phyloP scores from a whole-genome alignment of 2,113 vertebrate genomes.

The Tamias sibiricus region DNA sequence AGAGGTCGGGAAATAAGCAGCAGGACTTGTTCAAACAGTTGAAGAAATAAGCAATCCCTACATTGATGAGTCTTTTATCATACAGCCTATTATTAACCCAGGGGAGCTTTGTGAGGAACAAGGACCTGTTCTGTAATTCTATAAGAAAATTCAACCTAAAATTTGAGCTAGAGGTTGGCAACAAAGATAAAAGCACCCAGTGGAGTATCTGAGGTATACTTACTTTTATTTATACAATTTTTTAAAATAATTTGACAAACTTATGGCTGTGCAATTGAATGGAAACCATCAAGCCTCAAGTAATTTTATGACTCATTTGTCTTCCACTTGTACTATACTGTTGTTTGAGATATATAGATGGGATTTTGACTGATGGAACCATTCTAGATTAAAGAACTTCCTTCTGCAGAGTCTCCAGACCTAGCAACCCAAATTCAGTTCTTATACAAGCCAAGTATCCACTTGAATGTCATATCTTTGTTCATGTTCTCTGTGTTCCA shows the following conservation, averaged over 20 bases:
- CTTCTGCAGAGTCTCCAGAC: not conserved
- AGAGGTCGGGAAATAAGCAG: no score
- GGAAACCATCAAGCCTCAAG: not conserved
- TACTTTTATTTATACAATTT: not conserved
- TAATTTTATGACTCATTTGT: not conserved
- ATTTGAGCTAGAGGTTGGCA: conserved; percentile 33
- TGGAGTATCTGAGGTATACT: not conserved
- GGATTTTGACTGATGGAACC: not conserved
- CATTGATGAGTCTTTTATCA: not conserved
- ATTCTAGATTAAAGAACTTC: not conserved
- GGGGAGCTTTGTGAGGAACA: not conserved
- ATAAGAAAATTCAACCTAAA: conserved; percentile 2
- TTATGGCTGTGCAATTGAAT: not conserved
- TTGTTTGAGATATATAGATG: not conserved
- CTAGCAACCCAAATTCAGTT: not conserved
- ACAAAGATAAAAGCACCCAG: not conserved
- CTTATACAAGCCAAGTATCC: not conserved
- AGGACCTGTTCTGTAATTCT: not conserved
- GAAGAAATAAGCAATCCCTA: not conserved
- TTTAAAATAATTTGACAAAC: not conserved
- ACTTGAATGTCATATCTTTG: not conserved
- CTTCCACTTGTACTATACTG: not conserved
- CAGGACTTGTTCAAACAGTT: not conserved
- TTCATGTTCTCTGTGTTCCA: not conserved
- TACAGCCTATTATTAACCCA: not conserved